Percentiles rank a stretch among this genome's conserved stretches.
Evolutionary conservation across 1,140 invertebrate species (phyloP).

Genomic region (Magallana gigas): DNA sequence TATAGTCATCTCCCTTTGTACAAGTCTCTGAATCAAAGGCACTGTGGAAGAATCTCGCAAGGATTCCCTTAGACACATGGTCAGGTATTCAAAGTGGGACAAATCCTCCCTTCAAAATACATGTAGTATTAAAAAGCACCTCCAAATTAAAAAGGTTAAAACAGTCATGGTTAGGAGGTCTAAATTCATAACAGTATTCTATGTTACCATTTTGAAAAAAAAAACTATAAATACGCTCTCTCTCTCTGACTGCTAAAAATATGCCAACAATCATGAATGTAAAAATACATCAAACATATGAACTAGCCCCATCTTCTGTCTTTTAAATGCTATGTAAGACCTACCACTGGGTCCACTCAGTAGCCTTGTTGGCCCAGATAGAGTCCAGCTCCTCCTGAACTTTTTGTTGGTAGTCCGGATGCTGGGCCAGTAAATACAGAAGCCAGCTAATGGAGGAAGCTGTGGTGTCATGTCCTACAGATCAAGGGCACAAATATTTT

Average conservation of each 20-base stretch:
- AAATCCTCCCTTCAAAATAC: conserved; percentile 65
- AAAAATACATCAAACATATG: too few species aligned
- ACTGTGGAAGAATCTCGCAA: conserved; percentile 74
- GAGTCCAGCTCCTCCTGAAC: conserved; percentile 89
- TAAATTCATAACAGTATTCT: too few species aligned
- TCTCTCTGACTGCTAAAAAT: too few species aligned
- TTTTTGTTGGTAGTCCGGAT: conserved; percentile 88
- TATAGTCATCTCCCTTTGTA: conserved; percentile 83
- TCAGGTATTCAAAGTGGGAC: conserved; percentile 73
- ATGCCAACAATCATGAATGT: too few species aligned
- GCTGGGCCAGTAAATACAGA: conserved; percentile 86
- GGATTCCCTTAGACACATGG: conserved; percentile 76
- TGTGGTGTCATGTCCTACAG: conserved; percentile 40
- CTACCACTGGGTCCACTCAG: background rate
- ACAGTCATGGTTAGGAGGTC: too few species aligned
- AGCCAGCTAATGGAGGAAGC: conserved; percentile 84
- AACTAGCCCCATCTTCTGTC: too few species aligned
- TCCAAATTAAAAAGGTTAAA: too few species aligned
- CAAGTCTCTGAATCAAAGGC: conserved; percentile 86
- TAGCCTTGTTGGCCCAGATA: conserved; percentile 74
- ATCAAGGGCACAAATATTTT: background rate
- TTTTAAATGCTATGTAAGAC: background rate
- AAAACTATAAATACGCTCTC: too few species aligned
- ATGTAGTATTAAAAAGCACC: background rate
- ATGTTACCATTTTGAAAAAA: too few species aligned